Base-by-base conservation (phyloP, 37 sponge, comb jelly and placozoan species). In the Cliona cf. orientalis region DNA sequence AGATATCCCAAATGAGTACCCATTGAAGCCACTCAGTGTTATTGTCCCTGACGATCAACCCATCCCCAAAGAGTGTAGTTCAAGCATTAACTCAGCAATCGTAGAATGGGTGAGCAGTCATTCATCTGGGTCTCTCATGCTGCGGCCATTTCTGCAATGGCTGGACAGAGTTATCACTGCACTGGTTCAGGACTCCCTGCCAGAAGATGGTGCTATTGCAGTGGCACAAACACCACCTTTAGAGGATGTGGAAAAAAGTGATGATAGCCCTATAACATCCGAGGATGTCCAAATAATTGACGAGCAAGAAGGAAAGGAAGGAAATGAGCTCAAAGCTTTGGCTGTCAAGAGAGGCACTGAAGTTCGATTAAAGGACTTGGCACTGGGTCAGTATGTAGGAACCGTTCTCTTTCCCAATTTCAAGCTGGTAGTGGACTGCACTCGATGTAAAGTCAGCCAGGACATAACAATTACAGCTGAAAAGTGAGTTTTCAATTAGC, bases 91-190 rank as follows among this genome's bases (percentile, higher is more conserved):
- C 38, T 21, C 49, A 26, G 78, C 78, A 23, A 46, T 89, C 17
- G 29, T 43, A 5, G 42, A 71, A 14, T 46, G 83, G 33, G 33
- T 82, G 66, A 19, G 53, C 25, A 22, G 75, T 32, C 26, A 44
- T 35, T 56, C 41, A 46, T 29, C 46, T 34, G 66, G 74, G 28
- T 75, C 33, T 32, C 71, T 90, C 6, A 58, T 80, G 75, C 70
- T 84, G 31, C 58, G 81, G 38, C 91, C 91, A 1, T 90, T 90
- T 26, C 70, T 90, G 46, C 80, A 55, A 26, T 90, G 91, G 91
- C n/a, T 80, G 64, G 91, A 90, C 43, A 74, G 56, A 28, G 75
- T 75, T 45, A 71, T 90, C 2, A 46, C 23, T 0, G 26, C 35
- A 11, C 33, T 86, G 7, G 57, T 85, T 1, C 42, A 76, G 41